phyloP scores from a whole-genome alignment of 1,140 invertebrate genomes.

The Atta colombica region DNA sequence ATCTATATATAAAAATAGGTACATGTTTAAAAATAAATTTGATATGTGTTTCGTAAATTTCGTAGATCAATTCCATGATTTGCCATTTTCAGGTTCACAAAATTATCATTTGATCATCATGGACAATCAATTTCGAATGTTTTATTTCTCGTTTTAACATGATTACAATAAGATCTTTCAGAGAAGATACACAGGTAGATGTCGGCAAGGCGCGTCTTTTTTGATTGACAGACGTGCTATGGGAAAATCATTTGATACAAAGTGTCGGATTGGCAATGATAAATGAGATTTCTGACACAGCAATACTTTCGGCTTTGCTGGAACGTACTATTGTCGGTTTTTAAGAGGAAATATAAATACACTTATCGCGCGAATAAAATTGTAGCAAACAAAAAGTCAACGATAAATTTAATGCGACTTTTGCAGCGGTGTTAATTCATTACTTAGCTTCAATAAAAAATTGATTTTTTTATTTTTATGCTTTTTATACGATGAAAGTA shows the following conservation, averaged over 20 bases:
- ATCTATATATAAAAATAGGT: background rate
- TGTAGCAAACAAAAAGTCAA: background rate
- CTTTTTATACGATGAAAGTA: background rate
- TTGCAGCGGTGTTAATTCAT: background rate
- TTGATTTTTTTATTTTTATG: slow-evolving; percentile 2
- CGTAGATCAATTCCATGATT: background rate
- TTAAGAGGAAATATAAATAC: slow-evolving; percentile 13
- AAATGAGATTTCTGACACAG: slow-evolving; percentile 38
- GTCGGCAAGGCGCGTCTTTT: background rate
- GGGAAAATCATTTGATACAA: slow-evolving; percentile 15
- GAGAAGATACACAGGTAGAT: slow-evolving; percentile 5
- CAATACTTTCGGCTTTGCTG: background rate
- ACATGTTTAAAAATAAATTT: background rate
- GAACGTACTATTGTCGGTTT: background rate
- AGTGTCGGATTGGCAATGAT: background rate
- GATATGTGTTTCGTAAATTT: background rate
- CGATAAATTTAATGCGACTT: slow-evolving; percentile 8
- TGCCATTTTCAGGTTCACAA: background rate
- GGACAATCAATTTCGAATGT: background rate
- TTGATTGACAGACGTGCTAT: slow-evolving; percentile 3
- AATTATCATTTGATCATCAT: background rate
- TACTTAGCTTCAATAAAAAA: slow-evolving; percentile 25
- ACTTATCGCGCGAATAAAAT: background rate
- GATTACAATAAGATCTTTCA: slow-evolving; percentile 17
- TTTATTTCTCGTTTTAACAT: slow-evolving; percentile 6